Percentiles rank a stretch among this genome's conserved stretches.
phyloP scores from a whole-genome alignment of 2,888 invertebrate genomes.

The Cheiracanthium punctorium region DNA sequence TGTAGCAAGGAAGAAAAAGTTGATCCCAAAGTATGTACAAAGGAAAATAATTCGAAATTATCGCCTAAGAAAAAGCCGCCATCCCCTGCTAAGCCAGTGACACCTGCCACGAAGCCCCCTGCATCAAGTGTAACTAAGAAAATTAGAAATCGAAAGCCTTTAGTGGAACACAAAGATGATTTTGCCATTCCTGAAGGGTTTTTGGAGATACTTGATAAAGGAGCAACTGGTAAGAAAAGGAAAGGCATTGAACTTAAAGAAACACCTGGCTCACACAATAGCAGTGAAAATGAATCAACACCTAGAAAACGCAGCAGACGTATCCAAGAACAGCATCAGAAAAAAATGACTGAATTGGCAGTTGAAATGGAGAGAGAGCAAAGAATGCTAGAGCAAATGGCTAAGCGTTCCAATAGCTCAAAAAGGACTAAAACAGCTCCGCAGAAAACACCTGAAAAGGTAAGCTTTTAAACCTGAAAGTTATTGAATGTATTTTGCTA shows the following conservation, averaged over 20 bases:
- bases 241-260: constrained; percentile 68
- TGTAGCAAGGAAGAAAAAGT: not conserved
- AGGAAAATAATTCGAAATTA: constrained; percentile 17
- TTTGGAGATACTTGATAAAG: constrained; percentile 58
- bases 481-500: not conserved
- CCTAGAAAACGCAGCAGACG: constrained; percentile 78
- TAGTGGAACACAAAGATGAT: constrained; percentile 3
- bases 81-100: not conserved
- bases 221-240: constrained; percentile 34
- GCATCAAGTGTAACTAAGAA: not conserved
- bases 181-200: constrained; percentile 64
- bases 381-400: constrained; percentile 70
- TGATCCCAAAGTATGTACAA: not conserved
- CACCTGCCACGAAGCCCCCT: not conserved
- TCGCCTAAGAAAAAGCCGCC: not conserved
- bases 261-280: constrained; percentile 66
- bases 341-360: constrained; percentile 70
- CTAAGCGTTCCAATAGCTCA: constrained; percentile 11
- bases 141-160: constrained; percentile 8
- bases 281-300: constrained; percentile 71
- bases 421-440: constrained; percentile 19
- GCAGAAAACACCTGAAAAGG: constrained; percentile 32
- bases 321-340: constrained; percentile 79
- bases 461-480: constrained; percentile 15
- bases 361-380: constrained; percentile 71